Evolutionary conservation across 2,797 vertebrate genomes (phyloP), one percentile per base, ranked within the genome.

Genomic region (Sphaeramia orbicularis): DNA sequence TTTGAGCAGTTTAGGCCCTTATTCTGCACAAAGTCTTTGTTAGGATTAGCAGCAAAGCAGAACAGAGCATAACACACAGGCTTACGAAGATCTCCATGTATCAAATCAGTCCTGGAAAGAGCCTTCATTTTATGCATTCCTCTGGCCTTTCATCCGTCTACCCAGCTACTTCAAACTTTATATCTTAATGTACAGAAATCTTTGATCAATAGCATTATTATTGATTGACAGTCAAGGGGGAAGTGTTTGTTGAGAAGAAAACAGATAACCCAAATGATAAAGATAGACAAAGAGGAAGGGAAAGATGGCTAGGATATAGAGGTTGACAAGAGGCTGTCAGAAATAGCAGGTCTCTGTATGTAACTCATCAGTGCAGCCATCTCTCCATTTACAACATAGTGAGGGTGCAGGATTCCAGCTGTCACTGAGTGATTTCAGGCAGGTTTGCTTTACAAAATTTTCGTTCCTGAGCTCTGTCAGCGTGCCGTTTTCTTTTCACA

Each of bases 401-500:
- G 45, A 32, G 48, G 35, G 49, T 41, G 54, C 55, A 69, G 65
- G 45, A 61, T 51, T 45, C 35, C 43, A 58, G 48, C 71, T 60
- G 60, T 69, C 76, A 67, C 16, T 21, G 19, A 81, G 51, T 53
- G 72, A 79, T 66, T 54, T 8, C 30, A 6, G n/a, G 55, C 55
- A 47, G 58, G 47, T 55, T 76, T 48, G 48, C 63, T 66, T 41
- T 19, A 47, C 38, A 32, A 21, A 48, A 43, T 12, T 10, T 2
- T 36, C 51, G 44, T 49, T 64, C 54, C 74, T 36, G 55, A 71
- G 54, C 62, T 63, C 49, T 72, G 68, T 47, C 65, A 67, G 30
- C 1, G 6, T 32, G 37, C 42, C 6, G 11, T 37, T 61, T 61
- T 68, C 50, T 37, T 50, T 71, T 71, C 62, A 51, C 40, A 60